phyloP scores from a whole-genome alignment of 2,797 vertebrate genomes.

The Alauda arvensis region DNA sequence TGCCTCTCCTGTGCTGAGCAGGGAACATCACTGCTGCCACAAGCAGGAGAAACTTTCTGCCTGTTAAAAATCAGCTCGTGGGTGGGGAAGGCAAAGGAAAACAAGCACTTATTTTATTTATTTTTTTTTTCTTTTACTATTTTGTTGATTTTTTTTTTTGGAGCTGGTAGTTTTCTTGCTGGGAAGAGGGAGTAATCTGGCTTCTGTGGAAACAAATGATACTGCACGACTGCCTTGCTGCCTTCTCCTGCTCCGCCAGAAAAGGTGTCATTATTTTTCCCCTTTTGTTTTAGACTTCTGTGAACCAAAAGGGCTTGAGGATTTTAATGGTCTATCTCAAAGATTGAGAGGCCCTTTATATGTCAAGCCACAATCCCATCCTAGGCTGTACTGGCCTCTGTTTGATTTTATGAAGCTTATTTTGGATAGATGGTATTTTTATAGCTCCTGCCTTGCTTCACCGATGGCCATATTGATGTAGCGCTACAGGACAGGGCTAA shows the following conservation, averaged over 20 bases:
- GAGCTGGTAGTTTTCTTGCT: neutral
- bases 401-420: constrained; percentile 74
- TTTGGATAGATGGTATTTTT: constrained; percentile 76
- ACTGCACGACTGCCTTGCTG: neutral
- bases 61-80: neutral
- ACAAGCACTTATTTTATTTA: neutral
- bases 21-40: neutral
- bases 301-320: constrained; percentile 64
- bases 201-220: constrained; percentile 22
- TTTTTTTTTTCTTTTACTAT: neutral
- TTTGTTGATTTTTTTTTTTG: neutral
- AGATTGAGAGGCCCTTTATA: constrained; percentile 71
- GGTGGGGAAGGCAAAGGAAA: neutral
- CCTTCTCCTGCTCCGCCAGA: constrained; percentile 33
- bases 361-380: constrained; percentile 68
- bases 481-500: constrained; percentile 69
- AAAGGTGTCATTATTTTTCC: constrained; percentile 39
- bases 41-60: neutral
- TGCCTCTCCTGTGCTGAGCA: neutral
- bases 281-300: constrained; percentile 71
- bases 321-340: constrained; percentile 74
- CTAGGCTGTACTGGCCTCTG: constrained; percentile 50
- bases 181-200: constrained; percentile 10
- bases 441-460: constrained; percentile 75
- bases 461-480: constrained; percentile 69